Evolutionary conservation across 2,113 vertebrate species (phyloP).

Genomic region (Hippopotamus amphibius): DNA sequence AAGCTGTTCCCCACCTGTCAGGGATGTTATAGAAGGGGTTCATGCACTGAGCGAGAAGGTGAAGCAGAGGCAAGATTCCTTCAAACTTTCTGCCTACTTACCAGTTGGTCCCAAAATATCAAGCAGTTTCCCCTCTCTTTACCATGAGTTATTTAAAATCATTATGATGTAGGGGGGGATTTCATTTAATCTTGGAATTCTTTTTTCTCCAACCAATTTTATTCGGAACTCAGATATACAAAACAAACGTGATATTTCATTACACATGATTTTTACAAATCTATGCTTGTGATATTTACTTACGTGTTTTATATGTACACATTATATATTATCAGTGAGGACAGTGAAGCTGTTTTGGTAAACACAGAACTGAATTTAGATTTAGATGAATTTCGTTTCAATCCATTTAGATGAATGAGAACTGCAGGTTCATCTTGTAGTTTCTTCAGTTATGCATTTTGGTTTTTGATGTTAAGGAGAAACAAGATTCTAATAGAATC

Average conservation of each 20-base stretch:
- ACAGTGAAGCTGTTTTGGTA: neutral
- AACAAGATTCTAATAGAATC: neutral
- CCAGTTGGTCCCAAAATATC: neutral
- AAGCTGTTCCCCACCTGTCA: neutral
- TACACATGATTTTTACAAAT: neutral
- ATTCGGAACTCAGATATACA: neutral
- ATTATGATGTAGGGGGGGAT: neutral
- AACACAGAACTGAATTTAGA: slow-evolving; percentile 10
- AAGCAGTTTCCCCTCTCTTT: neutral
- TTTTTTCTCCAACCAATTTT: neutral
- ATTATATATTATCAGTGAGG: neutral
- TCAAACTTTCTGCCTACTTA: neutral
- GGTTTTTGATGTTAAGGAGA: neutral
- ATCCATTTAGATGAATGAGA: neutral
- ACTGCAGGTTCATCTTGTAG: neutral
- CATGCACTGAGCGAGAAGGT: neutral
- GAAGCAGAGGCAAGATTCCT: neutral
- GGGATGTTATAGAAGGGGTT: neutral
- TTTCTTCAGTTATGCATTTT: neutral
- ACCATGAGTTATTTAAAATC: neutral
- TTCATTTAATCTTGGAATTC: neutral
- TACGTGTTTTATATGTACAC: neutral
- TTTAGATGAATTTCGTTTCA: neutral
- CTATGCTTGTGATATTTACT: neutral
- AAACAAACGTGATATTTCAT: neutral